Base-by-base conservation (phyloP, 2,113 vertebrate species). In the Catharus fuscescens region DNA sequence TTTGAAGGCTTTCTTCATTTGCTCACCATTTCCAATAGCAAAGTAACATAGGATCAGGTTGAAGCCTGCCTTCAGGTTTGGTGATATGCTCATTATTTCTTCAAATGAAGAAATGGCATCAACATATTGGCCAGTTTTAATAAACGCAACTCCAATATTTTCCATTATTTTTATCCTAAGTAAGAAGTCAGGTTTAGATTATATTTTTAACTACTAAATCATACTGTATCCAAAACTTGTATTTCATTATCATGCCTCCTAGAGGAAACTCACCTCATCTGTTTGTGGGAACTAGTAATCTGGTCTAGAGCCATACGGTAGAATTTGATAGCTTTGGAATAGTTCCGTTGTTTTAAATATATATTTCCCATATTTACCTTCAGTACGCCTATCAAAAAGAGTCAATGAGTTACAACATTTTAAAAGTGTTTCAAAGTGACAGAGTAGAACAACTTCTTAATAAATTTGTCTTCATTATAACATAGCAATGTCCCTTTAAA, bases 281-380 rank as follows among this genome's bases (percentile, higher is more conserved):
- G 98, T 95, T 99, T 99, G 98, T 99, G 98, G 40, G 95, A 96
- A 91, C 98, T 99, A 86, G 98, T 98, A 94, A 99, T 98, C 96
- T 99, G 99, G 96, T 99, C 99, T 93, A 99, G 97, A 23, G 99
- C 99, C 99, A 99, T 99, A 54, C 99, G 98, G 96, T 99, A 99
- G 97, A 99, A 99, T 94, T 99, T 99, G 88, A 99, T 98, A 53
- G 99, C 99, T 96, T 99, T 99, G 57, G 98, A 98, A 96, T 99
- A 99, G 97, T 99, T 99, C 88, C 98, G 98, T 96, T 99, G 99
- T 89, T 99, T 99, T 92, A 99, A 98, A 93, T 99, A 99, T 92
- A 99, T 99, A 96, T 99, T 99, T 97, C 98, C 99, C 98, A 99
- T 99, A 97, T 99, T 99, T 80, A 99, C 98, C 96, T 99, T 99